Percentiles rank a stretch among this genome's conserved stretches.
These are phyloP conservation scores for Psilanteris sp. DNA, from an alignment of 1,140 invertebrate species.

Conservation along the genomic window DNA sequence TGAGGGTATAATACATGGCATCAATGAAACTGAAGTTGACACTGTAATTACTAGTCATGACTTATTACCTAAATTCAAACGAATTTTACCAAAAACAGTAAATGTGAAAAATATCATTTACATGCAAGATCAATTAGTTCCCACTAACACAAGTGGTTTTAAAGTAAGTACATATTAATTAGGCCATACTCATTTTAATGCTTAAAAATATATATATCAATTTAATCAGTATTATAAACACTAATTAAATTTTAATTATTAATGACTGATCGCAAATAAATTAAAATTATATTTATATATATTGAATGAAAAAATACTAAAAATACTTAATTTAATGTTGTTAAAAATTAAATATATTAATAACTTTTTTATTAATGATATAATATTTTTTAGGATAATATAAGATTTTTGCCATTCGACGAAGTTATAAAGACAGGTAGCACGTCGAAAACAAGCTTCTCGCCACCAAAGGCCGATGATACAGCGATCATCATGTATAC, in stretches of 20 bases:
- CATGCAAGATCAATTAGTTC: slow-evolving; percentile 91
- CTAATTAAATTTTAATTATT: no score
- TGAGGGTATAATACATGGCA: slow-evolving; percentile 96
- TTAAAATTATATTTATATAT: no score
- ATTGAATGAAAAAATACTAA: no score
- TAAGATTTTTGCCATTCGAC: slow-evolving; percentile 69
- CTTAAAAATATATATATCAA: no score
- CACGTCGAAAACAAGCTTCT: slow-evolving; percentile 70
- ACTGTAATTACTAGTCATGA: slow-evolving; percentile 94
- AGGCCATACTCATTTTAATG: no score
- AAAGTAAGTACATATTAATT: no score
- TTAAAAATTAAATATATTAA: no score
- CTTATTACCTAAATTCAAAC: slow-evolving; percentile 92
- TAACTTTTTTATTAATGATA: no score
- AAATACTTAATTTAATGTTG: no score
- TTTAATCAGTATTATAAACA: no score
- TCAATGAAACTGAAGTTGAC: slow-evolving; percentile 97
- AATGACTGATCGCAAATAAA: no score
- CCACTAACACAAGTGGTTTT: slow-evolving; percentile 84
- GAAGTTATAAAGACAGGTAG: slow-evolving; percentile 69
- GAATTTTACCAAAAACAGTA: slow-evolving; percentile 85
- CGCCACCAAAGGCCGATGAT: slow-evolving; percentile 85
- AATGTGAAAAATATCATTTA: slow-evolving; percentile 90
- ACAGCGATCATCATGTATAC: slow-evolving; percentile 98
- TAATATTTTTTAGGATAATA: slow-evolving; percentile 63